Conservation (phyloP, 2,113 vertebrate species). For the Labrus mixtus region DNA sequence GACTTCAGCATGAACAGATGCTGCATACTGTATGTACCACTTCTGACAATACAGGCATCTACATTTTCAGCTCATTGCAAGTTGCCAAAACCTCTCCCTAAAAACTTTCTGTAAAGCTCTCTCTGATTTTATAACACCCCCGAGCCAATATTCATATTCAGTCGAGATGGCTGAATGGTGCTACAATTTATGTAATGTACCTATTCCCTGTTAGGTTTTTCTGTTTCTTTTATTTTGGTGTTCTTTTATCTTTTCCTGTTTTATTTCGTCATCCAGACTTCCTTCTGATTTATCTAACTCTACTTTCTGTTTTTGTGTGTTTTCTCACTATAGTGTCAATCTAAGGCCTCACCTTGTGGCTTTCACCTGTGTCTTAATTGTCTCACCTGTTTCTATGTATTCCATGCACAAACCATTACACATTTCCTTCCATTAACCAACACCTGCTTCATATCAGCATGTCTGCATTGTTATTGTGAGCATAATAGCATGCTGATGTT, state of each 20-base stretch:
- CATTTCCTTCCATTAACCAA: too few species aligned
- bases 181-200: neutral
- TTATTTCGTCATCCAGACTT: too few species aligned
- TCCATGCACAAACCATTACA: neutral
- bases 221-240: neutral
- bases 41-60: neutral
- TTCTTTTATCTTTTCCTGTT: too few species aligned
- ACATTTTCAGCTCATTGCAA: conserved; percentile 19
- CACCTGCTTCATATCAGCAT: neutral
- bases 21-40: neutral
- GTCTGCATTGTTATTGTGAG: neutral
- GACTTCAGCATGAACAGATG: conserved; percentile 10
- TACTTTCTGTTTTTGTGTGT: too few species aligned
- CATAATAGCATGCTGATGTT: too few species aligned
- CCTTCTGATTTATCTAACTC: too few species aligned
- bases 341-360: too few species aligned
- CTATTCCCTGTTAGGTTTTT: neutral
- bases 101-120: neutral
- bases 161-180: neutral
- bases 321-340: too few species aligned
- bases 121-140: neutral
- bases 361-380: neutral
- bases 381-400: too few species aligned
- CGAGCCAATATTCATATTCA: neutral
- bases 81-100: neutral